Base-by-base conservation (phyloP, 2,113 vertebrate genomes). In the Nycticorax nycticorax region DNA sequence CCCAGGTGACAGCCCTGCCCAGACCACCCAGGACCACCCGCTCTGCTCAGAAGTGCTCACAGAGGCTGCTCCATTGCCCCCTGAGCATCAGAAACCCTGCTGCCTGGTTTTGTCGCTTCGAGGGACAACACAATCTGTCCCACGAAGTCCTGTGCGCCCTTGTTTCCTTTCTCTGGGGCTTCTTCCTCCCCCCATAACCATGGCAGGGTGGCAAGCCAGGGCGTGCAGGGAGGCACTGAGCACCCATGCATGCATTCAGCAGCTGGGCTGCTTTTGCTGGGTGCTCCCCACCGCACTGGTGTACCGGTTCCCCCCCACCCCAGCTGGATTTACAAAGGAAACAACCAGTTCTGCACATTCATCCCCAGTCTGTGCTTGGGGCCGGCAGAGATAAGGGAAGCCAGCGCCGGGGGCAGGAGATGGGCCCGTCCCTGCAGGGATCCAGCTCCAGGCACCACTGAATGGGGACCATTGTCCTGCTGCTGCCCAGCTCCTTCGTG, bases 381-480 rank as follows among this genome's bases (percentile, higher is more conserved):
- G 63, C 4, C 56, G 48, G 72, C 52, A 43, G 43, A 45, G 79
- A 50, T 18, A 21, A 56, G 66, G 33, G 57, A 30, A 91, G 33
- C 11, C 60, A 26, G 62, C 2, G 26, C 74, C 28, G 71, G 90
- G 66, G 79, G 48, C 1, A 0, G 77, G 92, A 85, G 74, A 89
- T 33, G 85, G 71, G 67, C 66, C 55, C 0, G 0, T 82, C 77
- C 66, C 71, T 28, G 52, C 52, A 2, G 2, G 60, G 87, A 59
- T 26, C 50, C 76, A 91, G 88, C 88, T 75, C 79, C 62, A 30
- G 32, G 35, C 87, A 81, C 47, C 0, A 1, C 81, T 95, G 71
- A 95, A 96, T 83, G 50, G 85, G 76, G 79, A 91, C 74, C 80
- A 92, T 69, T 94, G 95, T 96, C 95, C 91, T 45, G 69, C 85